Evolutionary conservation across 2,797 vertebrate species (phyloP).

Genomic region (Macrochelys suwanniensis): DNA sequence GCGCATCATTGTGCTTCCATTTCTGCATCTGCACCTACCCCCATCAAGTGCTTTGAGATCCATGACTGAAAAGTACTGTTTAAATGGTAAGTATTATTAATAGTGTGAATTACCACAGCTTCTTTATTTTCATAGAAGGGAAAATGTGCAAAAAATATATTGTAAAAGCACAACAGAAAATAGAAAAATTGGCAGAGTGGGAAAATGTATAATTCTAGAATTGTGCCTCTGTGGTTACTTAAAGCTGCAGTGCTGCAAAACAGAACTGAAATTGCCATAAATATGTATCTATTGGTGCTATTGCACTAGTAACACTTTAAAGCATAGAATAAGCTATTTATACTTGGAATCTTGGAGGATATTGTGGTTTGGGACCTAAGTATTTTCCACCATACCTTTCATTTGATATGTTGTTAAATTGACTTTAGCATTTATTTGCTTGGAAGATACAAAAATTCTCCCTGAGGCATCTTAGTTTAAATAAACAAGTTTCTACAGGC

Average conservation of each 20-base stretch:
- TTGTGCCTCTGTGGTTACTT: neutral
- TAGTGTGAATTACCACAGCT: neutral
- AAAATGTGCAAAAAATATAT: neutral
- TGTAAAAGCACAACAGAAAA: neutral
- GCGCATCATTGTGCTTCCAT: neutral
- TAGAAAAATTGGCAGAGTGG: neutral
- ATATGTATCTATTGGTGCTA: neutral
- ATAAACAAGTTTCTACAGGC: neutral
- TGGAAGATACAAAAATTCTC: neutral
- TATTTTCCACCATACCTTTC: neutral
- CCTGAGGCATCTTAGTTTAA: neutral
- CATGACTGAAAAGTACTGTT: neutral
- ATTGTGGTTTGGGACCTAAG: constrained; percentile 16
- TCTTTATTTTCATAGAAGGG: neutral
- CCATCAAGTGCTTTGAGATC: neutral
- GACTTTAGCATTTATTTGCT: constrained; percentile 6
- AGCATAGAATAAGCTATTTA: neutral
- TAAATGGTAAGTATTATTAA: neutral
- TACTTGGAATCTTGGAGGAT: neutral
- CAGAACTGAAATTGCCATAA: neutral
- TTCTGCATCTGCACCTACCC: neutral
- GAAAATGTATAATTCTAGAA: neutral
- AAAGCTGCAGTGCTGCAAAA: neutral
- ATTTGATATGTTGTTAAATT: constrained; percentile 21
- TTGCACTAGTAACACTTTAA: neutral